Evolutionary conservation across 2,888 invertebrate genomes (phyloP), one percentile per base, ranked within the genome.

Genomic region (Orchesellides sinensis): DNA sequence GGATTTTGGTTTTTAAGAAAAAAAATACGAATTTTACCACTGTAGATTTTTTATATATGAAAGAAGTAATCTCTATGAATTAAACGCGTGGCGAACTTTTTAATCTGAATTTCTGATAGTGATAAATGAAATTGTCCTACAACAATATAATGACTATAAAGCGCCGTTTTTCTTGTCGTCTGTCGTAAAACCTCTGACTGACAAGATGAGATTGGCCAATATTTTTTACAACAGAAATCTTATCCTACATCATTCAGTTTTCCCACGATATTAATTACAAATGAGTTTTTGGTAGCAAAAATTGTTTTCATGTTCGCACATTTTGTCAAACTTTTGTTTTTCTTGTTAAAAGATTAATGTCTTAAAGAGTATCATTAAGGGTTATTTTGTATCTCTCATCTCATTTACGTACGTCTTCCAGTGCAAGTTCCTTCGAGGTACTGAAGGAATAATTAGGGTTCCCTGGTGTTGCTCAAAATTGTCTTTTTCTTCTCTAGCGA

Each of bases 401-500:
- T 10, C 23, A 12, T 21, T 23, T 40, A 1, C n/a, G 40, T 2
- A 40, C n/a, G 52, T 4, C 21, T 68, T 77, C 68, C 77, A 77
- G 77, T 66, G 19, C 75, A 56, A 49, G 75, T 65, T 32, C 77
- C 68, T 68, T 56, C 35, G 25, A 68, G 68, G 68, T 59, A 77
- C 68, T 45, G 14, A 63, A 49, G 17, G 23, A 10, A 54, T 63
- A 70, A 79, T 79, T 79, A 63, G 21, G 70, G 40, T 52, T 70
- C 63, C 78, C 79, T 70, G 63, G 70, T 19, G 32, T 79, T 79
- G 35, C 70, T 45, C 61, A 79, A n/a, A 79, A 70, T 72, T 54
- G 61, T 59, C 63, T 32, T 27, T 70, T 35, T 52, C 59, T 6
- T 49, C 27, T 66, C 23, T 29, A 66, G 29, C n/a, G 19, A 21